phyloP scores from a whole-genome alignment of 2,797 vertebrate species.

The Scolopax bukidnonensis region DNA sequence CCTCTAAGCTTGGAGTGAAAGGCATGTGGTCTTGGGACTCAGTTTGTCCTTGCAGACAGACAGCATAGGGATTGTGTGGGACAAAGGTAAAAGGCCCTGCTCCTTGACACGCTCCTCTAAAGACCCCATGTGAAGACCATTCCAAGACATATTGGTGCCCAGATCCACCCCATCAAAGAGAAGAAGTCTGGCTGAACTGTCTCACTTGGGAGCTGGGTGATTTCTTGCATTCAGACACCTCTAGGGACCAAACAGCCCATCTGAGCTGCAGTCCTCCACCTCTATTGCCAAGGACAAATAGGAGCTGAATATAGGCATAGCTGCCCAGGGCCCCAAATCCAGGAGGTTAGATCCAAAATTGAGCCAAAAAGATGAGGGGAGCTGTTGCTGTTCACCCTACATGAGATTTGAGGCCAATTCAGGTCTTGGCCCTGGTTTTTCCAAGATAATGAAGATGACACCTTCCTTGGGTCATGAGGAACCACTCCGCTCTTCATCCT shows the following conservation, averaged over 20 bases:
- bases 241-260: not conserved
- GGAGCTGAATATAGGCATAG: not conserved
- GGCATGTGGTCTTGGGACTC: not conserved
- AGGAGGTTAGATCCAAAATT: not conserved
- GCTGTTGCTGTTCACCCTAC: not conserved
- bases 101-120: not conserved
- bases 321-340: not conserved
- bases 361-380: not conserved
- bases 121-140: fast-evolving
- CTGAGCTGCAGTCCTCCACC: not conserved
- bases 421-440: not conserved
- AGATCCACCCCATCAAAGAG: not conserved
- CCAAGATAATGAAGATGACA: not conserved
- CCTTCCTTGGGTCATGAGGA: not conserved
- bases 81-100: not conserved
- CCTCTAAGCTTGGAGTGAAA: not conserved
- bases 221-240: not conserved
- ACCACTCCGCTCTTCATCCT: not conserved
- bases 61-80: fast-evolving
- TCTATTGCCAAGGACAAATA: not conserved
- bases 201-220: not conserved
- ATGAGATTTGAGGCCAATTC: not conserved
- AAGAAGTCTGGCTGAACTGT: not conserved
- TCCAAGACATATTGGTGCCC: not conserved
- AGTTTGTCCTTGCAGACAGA: not conserved